Evolutionary conservation across 1,140 invertebrate genomes (phyloP), one percentile per base, ranked within the genome.

Genomic region (Aleiodes sp.): DNA sequence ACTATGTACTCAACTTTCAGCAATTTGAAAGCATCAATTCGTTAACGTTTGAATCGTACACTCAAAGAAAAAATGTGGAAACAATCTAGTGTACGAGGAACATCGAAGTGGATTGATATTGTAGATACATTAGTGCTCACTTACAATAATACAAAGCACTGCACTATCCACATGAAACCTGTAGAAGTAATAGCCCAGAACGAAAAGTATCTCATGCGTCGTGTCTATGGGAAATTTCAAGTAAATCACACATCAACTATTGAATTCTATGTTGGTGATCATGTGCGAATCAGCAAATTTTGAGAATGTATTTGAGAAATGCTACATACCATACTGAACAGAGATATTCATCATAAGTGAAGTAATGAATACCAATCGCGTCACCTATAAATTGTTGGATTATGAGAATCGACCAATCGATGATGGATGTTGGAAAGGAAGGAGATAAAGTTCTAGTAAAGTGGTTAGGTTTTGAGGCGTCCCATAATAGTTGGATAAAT

Each of bases 21-120:
- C 64, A 71, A 76, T 26, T 75, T 78, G 16, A 87, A 87, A 80
- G 80, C 82, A 24, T 72, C 78, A 1, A 77, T 86, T 56, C 73
- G 79, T 24, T 83, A 87, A 77, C 68, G 86, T 26, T 85, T 85
- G 28, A 84, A 85, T 76, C 70, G 79, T 19, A 85, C 82, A 8
- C 66, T 87, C 24, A 86, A 85, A 79, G 70, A 66, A 24, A 77
- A 68, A 70, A 78, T 87, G 75, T 86, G 71, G 68, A 75, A 76
- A 72, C 68, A 75, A 16, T 84, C 85, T 74, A 80, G 73, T 52
- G 41, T 75, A 39, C 67, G 75, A 12, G 80, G 79, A 12, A 79
- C 74, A 14, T 74, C 77, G 31, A 76, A 69, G 41, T 85, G 77
- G 70, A 62, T 80, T 6, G 68, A 80, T 4, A 46, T 64, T 29